Conservation (phyloP, 2,113 vertebrate species). For the Phrynosoma blainvillii region DNA sequence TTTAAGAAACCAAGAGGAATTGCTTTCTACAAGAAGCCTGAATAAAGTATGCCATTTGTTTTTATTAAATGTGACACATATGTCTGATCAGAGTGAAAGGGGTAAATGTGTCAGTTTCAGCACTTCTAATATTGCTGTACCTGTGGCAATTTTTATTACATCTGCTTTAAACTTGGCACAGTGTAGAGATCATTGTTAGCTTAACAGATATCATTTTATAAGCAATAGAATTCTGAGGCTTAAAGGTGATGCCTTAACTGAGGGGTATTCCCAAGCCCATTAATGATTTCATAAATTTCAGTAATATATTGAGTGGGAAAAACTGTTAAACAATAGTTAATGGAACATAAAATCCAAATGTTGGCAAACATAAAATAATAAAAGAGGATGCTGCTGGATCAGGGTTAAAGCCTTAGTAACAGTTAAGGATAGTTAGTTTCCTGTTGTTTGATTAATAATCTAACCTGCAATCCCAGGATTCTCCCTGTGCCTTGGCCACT, state of each 20-base stretch:
- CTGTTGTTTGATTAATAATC: background rate
- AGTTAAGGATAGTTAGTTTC: background rate
- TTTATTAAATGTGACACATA: background rate
- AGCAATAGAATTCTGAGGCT: too few relatives aligned
- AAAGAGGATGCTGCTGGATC: background rate
- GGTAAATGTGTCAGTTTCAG: background rate
- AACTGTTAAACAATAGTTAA: background rate
- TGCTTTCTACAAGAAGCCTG: background rate
- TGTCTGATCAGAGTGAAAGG: background rate
- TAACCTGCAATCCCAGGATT: background rate
- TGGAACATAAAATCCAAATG: background rate
- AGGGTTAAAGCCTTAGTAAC: background rate
- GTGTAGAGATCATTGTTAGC: background rate
- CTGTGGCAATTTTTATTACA: background rate
- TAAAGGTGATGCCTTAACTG: too few relatives aligned
- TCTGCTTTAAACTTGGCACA: background rate
- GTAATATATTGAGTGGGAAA: background rate
- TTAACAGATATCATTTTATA: too few relatives aligned
- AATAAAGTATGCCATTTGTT: background rate
- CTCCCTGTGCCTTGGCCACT: background rate
- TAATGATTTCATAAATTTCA: background rate
- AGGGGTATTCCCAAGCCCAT: too few relatives aligned
- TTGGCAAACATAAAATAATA: background rate
- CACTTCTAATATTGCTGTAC: background rate
- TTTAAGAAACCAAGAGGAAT: background rate